Conservation (phyloP, 2,888 invertebrate species). For the Plebejus argus region DNA sequence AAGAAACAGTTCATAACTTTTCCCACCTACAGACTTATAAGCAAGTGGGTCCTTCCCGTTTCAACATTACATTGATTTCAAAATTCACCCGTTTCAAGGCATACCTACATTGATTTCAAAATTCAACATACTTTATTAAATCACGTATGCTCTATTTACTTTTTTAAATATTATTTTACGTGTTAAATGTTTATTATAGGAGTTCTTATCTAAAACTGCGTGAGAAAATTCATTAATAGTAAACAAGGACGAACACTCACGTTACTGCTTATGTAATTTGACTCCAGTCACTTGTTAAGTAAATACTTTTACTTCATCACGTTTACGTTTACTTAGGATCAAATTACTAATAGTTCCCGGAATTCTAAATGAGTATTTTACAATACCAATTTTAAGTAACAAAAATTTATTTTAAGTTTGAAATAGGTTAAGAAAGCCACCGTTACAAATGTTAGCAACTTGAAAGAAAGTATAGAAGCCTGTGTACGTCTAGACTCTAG, state of each 20-base stretch:
- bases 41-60: too few relatives aligned
- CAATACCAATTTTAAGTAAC: background rate
- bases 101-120: too few relatives aligned
- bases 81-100: too few relatives aligned
- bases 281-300: background rate
- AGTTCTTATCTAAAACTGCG: background rate
- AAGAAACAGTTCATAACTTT: background rate
- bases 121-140: background rate
- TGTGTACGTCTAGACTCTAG: too few relatives aligned
- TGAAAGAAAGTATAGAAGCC: too few relatives aligned
- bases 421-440: too few relatives aligned
- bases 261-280: conserved; percentile 17
- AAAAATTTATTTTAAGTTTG: too few relatives aligned
- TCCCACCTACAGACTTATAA: background rate
- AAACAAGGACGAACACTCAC: background rate
- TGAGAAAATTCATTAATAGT: conserved; percentile 17
- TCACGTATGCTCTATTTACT: background rate
- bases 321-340: background rate
- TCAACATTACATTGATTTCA: background rate
- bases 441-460: too few relatives aligned
- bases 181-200: background rate
- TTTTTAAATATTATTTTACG: background rate
- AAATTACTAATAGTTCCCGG: background rate
- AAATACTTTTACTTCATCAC: background rate
- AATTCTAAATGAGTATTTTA: background rate